Evolutionary conservation across 2,888 invertebrate species (phyloP), one percentile per base, ranked within the genome.

Genomic region (Rhopalosiphum nymphaeae): DNA sequence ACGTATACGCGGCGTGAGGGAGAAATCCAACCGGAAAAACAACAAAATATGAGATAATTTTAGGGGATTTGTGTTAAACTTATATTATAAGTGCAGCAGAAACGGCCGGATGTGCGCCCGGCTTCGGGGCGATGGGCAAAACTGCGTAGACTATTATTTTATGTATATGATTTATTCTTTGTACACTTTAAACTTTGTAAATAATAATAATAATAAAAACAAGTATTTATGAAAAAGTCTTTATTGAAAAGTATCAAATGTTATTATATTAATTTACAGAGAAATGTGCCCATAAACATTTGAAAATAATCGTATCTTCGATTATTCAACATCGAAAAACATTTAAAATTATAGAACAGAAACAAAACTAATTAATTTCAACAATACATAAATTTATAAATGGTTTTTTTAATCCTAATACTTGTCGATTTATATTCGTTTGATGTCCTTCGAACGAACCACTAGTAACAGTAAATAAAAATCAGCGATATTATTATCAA

Each of bases 161-260:
- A 92, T 92, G 88, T 92, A 92, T 88, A 88, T 92, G 92, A 67
- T 67, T 49, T 92, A 88, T 88, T 92, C 92, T 92, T 92, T 92
- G 92, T 92, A 92, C 67, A 88, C 94, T 94, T 94, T 94, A 86
- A 94, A 94, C 86, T 94, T 94, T 94, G 94, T 94, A 94, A 94
- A 94, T 94, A 94, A 93, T 84, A 53, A 61, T 49, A 53, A 46
- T 46, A 46, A 46, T 46, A 46, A 57, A 78, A 85, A 89, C 3
- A 61, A 78, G 25, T 87, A 92, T 92, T 87, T 49, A 88, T 78
- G 42, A 25, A 44, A 11, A 56, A 13, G 78, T 88, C 0, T 44
- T 13, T 53, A 67, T 67, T 67, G 1, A 36, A 67, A 67, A 67
- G 36, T 67, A 67, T 67, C 26, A 67, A 67, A 67, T n/a, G 16